A percentile compares a stretch with the other conserved stretches of the same genome.
These are phyloP conservation scores for Camelus dromedarius DNA, from an alignment of 2,113 vertebrate genomes.

Conservation along the genomic window DNA sequence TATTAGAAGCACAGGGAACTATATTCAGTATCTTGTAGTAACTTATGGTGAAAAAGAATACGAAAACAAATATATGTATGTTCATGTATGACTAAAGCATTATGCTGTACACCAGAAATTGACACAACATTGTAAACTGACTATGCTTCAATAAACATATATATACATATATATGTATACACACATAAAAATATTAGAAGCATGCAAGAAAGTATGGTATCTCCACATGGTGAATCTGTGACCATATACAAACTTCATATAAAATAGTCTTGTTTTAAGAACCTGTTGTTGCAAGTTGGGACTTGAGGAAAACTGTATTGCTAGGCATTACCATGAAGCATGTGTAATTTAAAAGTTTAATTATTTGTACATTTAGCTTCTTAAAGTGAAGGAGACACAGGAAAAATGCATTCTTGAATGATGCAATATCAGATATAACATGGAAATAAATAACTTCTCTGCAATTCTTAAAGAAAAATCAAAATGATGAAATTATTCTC, in stretches of 20 bases:
- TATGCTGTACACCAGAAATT: no score
- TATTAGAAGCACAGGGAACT: not conserved
- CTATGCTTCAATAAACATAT: no score
- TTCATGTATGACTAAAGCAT: no score
- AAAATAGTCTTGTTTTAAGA: not conserved
- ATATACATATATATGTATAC: no score
- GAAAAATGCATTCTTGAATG: slow-evolving; percentile 48
- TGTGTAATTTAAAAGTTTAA: not conserved
- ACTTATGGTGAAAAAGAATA: no score
- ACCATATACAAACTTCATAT: not conserved
- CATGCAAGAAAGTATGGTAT: not conserved
- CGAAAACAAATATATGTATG: no score
- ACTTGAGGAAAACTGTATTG: not conserved
- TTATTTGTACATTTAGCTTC: not conserved
- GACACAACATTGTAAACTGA: no score
- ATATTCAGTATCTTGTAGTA: no score
- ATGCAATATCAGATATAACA: slow-evolving; percentile 32
- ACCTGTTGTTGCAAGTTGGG: not conserved
- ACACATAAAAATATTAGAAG: not conserved
- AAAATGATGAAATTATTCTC: slow-evolving; percentile 67
- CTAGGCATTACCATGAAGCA: not conserved
- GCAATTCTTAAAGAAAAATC: slow-evolving; percentile 54
- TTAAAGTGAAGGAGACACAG: not conserved
- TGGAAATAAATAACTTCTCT: slow-evolving; percentile 51
- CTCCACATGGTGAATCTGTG: not conserved